A percentile compares a stretch with the other conserved stretches of the same genome.
Conservation (phyloP, 2,888 invertebrate genomes). For the Thymelicus lineola region DNA sequence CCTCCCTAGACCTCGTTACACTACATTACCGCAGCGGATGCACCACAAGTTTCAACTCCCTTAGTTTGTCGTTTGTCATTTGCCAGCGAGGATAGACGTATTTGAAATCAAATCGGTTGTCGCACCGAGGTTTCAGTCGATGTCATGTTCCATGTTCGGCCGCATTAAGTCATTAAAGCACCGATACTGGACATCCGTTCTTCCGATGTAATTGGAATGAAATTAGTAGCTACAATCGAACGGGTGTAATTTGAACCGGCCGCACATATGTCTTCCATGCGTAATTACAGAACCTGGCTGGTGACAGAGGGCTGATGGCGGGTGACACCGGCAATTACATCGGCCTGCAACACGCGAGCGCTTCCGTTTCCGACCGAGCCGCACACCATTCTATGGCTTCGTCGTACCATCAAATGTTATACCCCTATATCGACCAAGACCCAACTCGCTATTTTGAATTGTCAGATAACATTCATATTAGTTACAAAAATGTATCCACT, state of each 20-base stretch:
- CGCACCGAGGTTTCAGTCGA: neutral
- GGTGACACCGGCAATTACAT: slow-evolving; percentile 74
- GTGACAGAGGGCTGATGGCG: slow-evolving; percentile 42
- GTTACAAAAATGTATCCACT: neutral
- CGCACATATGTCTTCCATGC: slow-evolving; percentile 60
- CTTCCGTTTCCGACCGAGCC: slow-evolving; percentile 77
- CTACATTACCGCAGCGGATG: slow-evolving; percentile 17
- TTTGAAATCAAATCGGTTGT: slow-evolving; percentile 4
- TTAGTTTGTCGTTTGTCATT: neutral
- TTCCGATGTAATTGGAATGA: slow-evolving; percentile 12
- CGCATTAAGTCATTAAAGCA: slow-evolving; percentile 4
- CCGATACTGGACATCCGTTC: slow-evolving; percentile 2
- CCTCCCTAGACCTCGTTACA: slow-evolving; percentile 47
- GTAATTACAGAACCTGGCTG: slow-evolving; percentile 50
- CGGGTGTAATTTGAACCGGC: slow-evolving; percentile 54
- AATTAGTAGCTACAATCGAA: slow-evolving; percentile 26
- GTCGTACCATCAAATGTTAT: slow-evolving; percentile 40
- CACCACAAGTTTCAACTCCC: neutral
- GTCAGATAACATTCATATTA: neutral
- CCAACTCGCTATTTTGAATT: slow-evolving; percentile 1
- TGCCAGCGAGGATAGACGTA: neutral
- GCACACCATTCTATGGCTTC: slow-evolving; percentile 63
- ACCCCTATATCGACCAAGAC: slow-evolving; percentile 43
- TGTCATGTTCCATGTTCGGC: neutral
- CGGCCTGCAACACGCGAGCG: slow-evolving; percentile 68